Evolutionary conservation across 2,113 vertebrate genomes (phyloP), one percentile per base, ranked within the genome.

Genomic region (Alces alces): DNA sequence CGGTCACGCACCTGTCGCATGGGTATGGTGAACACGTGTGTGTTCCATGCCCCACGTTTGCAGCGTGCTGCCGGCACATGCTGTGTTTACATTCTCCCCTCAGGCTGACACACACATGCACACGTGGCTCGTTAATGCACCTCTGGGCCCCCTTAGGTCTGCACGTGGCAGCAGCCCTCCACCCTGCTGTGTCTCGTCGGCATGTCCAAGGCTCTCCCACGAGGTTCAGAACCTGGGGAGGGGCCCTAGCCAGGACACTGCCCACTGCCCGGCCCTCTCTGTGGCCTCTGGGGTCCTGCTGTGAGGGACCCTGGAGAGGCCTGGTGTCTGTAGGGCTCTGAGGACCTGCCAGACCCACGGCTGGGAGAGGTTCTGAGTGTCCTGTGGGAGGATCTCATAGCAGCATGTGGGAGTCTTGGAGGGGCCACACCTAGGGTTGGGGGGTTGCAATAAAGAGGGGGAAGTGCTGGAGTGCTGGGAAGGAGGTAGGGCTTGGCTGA

Each of bases 1-100:
- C 0, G 11, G 28, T 33, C 79, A 10, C 13, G 0, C 2, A 25
- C n/a, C 21, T 1, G 3, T 17, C 1, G 1, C 23, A 7, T 2
- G 14, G 21, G n/a, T 23, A 5, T 15, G 33, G 61, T 23, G 19
- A 12, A 30, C 52, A 54, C 6, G 5, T 5, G 21, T 39, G 30
- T n/a, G 28, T 19, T 28, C 15, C 33, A 23, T 11, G 43, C 33
- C n/a, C 30, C 2, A n/a, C 43, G 79, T 39, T 60, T n/a, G 5
- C 23, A 21, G 76, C 36, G 3, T 15, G 58, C 47, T 15, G 5
- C 33, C 13, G 28, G 23, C 36, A 27, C 6, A 1, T 39, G 64
- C 52, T 27, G 13, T 19, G 28, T 23, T 36, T 25, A 55, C 33
- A 3, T 60, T 57, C 33, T 39, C 9, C 30, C 19, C 55, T 36